Conservation (phyloP, 2,888 invertebrate genomes). For the Calephelis perditalis region DNA sequence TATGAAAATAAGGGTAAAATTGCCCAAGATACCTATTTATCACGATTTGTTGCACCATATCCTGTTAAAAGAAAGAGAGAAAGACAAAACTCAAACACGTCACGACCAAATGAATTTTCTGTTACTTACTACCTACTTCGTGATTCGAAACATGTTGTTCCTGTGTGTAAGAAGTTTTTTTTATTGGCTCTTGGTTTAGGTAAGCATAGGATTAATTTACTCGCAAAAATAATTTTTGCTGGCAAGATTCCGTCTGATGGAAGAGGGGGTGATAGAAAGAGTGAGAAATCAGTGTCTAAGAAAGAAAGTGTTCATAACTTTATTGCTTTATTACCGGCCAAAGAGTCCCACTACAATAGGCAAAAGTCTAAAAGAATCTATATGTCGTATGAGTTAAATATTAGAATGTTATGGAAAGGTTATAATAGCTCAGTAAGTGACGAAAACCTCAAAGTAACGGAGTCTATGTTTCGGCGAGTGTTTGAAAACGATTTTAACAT, state of each 20-base stretch:
- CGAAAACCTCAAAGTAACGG: no score
- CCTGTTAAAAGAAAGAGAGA: not conserved
- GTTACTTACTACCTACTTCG: no score
- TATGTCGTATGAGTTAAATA: slow-evolving; percentile 30
- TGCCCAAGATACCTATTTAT: not conserved
- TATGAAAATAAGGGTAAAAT: not conserved
- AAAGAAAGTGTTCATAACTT: slow-evolving; percentile 32
- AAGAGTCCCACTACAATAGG: slow-evolving; percentile 36
- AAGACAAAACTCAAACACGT: no score
- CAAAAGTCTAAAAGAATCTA: slow-evolving; percentile 33
- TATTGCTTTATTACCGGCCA: slow-evolving; percentile 30
- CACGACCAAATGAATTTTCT: no score
- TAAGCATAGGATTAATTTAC: no score
- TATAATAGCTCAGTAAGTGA: slow-evolving; percentile 27
- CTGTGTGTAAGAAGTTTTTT: no score
- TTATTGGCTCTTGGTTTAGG: no score
- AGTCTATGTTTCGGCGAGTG: no score
- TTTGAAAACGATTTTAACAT: no score
- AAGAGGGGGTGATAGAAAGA: slow-evolving; percentile 28
- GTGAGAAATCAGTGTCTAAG: slow-evolving; percentile 29
- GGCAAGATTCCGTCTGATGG: no score
- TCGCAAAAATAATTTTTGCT: no score
- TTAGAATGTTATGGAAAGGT: slow-evolving; percentile 31
- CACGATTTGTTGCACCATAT: not conserved
- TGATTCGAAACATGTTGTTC: no score